Conservation (phyloP, 2,888 invertebrate genomes). For the Eristalis pertinax region DNA sequence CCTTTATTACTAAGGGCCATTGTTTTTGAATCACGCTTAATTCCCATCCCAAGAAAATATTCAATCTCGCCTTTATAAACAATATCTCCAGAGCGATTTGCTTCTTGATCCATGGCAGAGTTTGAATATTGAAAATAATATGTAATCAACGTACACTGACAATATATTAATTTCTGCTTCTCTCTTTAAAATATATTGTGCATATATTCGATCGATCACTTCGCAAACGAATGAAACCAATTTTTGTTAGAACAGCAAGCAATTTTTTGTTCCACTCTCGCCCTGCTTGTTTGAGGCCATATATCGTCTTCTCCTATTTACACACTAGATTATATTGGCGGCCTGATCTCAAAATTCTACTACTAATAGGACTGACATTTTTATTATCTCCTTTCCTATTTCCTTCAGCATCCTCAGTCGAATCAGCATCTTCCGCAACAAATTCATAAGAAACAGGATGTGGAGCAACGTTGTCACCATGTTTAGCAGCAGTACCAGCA, state of each 20-base stretch:
- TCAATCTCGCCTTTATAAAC: constrained; percentile 39
- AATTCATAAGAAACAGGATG: neutral
- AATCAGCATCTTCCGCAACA: neutral
- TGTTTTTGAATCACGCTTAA: neutral
- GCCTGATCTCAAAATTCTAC: neutral
- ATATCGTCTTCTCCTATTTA: constrained; percentile 53
- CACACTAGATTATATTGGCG: constrained; percentile 36
- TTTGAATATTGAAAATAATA: constrained; percentile 28
- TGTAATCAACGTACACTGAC: constrained; percentile 46
- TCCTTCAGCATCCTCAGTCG: neutral
- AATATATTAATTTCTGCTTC: constrained; percentile 14
- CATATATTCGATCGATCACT: constrained; percentile 31
- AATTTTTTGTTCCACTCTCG: constrained; percentile 57
- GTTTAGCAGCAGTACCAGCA: constrained; percentile 2
- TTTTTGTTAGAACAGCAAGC: constrained; percentile 10
- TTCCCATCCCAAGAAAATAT: constrained; percentile 29
- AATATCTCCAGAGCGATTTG: constrained; percentile 38
- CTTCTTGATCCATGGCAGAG: constrained; percentile 22
- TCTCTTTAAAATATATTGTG: constrained; percentile 11
- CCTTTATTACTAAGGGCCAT: no score
- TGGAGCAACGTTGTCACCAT: neutral
- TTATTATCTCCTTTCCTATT: neutral
- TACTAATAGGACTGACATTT: neutral
- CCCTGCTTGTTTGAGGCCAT: no score
- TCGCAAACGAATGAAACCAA: constrained; percentile 18